Base-by-base conservation (phyloP, 2,888 invertebrate species). In the Eilema depressum region DNA sequence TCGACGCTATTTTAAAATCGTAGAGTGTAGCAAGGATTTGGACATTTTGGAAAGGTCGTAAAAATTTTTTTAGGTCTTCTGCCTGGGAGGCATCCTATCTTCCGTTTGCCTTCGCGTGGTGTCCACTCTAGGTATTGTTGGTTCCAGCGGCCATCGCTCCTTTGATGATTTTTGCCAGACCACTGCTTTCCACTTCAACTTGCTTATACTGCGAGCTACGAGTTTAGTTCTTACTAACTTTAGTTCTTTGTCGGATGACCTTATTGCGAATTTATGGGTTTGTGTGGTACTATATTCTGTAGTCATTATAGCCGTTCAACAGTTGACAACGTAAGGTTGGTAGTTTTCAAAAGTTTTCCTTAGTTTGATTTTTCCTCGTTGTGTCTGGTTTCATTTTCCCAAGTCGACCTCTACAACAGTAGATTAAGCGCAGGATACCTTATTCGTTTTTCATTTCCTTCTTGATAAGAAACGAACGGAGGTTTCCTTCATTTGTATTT, bases 1-100 rank as follows among this genome's bases (percentile, higher is more conserved):
- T 28, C 37, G 57, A 68, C 75, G 82, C 78, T 77, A 71, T 81
- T 75, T 82, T 79, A 79, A 30, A 79, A 75, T 71, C 74, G 66
- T 75, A 59, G 47, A 23, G 69, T 68, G 68, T 70, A 61, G 41
- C 61, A 63, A 68, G 28, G 11, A 37, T 75, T 75, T 33, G 33
- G 10, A 33, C 10, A 33, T 33, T 33, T 33, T 33, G 33, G 33
- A 33, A 33, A 33, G 4, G 33, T 33, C 7, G 33, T 7, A 8
- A 1, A 7, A n/a, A 28, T 28, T 28, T 5, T 28, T 28, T 2
- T 28, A 3, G 28, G 2, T 28, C 2, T 2, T 28, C 28, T 5
- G 5, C 28, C 28, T 28, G 28, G 28, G 5, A 28, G 2, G 3
- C 5, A 28, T 2, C 5, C 2, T 28, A 28, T 5, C 28, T 28